These are phyloP conservation scores for Aelia acuminata DNA, from an alignment of 2,888 invertebrate species.

Conservation along the genomic window DNA sequence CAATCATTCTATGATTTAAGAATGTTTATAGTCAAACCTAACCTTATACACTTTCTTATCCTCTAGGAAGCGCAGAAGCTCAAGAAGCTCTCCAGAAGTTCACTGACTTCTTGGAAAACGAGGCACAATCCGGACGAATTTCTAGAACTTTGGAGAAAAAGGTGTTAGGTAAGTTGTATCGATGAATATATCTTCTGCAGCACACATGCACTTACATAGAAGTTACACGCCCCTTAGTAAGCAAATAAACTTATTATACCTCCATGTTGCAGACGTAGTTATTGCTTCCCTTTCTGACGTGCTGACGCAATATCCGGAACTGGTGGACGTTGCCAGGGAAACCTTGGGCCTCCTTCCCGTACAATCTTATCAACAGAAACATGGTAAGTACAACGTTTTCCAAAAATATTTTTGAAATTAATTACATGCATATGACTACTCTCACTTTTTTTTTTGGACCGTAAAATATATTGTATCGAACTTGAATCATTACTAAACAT, in stretches of 20 bases:
- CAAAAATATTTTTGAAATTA: not conserved
- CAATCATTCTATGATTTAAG: no score
- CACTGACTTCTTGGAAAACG: conserved; percentile 80
- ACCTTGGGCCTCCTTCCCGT: conserved; percentile 69
- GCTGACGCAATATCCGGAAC: conserved; percentile 80
- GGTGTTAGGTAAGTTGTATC: conserved; percentile 82
- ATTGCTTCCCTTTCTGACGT: conserved; percentile 82
- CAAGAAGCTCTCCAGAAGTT: conserved; percentile 82
- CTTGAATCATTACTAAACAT: not conserved
- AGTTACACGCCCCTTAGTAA: no score
- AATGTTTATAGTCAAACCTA: no score
- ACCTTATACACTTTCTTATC: no score
- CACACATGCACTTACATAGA: no score
- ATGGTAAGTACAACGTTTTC: not conserved
- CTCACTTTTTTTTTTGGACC: not conserved
- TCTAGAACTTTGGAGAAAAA: conserved; percentile 83
- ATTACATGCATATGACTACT: not conserved
- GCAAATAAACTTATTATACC: no score
- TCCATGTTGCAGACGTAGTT: conserved; percentile 79
- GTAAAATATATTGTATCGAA: not conserved
- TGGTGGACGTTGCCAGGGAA: conserved; percentile 74
- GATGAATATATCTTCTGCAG: no score
- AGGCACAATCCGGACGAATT: conserved; percentile 81
- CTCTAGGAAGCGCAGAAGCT: conserved; percentile 75
- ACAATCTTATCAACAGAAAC: conserved; percentile 54